Conservation (phyloP, 2,113 vertebrate species). For the Phyllostomus hastatus region DNA sequence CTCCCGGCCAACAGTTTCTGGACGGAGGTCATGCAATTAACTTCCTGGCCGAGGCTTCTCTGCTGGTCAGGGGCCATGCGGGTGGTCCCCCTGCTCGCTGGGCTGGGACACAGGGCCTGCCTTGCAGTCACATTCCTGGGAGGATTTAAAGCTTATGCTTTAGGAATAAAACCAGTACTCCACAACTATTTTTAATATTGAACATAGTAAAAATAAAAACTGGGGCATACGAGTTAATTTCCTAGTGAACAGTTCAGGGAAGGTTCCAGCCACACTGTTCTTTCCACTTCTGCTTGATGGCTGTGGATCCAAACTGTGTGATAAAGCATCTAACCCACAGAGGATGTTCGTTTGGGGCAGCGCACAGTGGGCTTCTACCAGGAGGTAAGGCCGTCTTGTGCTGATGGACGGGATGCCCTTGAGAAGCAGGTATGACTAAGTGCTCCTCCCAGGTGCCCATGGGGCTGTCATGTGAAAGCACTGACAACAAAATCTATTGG, state of each 20-base stretch:
- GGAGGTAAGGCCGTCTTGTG: not conserved
- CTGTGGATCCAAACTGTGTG: not conserved
- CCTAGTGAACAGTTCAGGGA: not conserved
- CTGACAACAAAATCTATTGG: not conserved
- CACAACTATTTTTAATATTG: slow-evolving; percentile 60
- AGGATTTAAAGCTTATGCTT: slow-evolving; percentile 72
- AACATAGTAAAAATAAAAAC: slow-evolving; percentile 53
- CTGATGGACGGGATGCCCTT: not conserved
- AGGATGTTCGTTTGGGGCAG: not conserved
- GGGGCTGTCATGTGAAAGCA: not conserved
- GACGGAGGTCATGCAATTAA: not conserved
- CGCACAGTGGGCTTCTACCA: not conserved
- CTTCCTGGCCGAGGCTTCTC: not conserved
- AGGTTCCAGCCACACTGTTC: not conserved
- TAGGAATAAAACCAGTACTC: slow-evolving; percentile 66
- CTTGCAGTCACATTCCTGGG: slow-evolving; percentile 65
- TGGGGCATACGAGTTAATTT: slow-evolving; percentile 42
- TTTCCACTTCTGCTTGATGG: not conserved
- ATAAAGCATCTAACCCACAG: not conserved
- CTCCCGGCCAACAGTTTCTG: not conserved
- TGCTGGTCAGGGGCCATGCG: not conserved
- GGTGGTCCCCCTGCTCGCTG: slow-evolving; percentile 4
- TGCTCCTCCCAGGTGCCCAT: not conserved
- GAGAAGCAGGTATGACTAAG: not conserved
- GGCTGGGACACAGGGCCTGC: slow-evolving; percentile 14